phyloP scores from a whole-genome alignment of 2,113 vertebrate species.

The Notechis scutatus region DNA sequence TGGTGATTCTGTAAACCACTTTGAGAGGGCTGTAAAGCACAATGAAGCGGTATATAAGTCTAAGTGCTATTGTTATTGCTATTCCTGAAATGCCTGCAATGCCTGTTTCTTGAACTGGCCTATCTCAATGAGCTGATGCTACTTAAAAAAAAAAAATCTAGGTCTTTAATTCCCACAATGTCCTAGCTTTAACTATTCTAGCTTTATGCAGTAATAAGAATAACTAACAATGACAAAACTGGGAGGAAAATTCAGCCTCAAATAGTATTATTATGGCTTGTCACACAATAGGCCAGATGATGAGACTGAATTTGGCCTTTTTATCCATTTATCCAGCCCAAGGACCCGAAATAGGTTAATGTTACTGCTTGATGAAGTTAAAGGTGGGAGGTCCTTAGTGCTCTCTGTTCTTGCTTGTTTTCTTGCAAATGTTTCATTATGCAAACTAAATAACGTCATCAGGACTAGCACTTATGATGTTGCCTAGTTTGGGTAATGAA shows the following conservation, averaged over 20 bases:
- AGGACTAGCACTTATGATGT: no score
- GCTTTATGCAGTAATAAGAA: neutral
- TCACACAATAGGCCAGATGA: neutral
- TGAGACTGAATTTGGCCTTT: neutral
- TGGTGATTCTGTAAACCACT: neutral
- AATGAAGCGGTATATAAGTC: no score
- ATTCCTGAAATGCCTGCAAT: neutral
- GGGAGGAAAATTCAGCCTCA: neutral
- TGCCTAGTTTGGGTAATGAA: no score
- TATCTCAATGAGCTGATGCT: neutral
- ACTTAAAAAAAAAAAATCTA: neutral
- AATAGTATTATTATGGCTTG: neutral
- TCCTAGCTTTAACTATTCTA: neutral
- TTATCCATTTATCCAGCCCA: neutral
- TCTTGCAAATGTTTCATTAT: no score
- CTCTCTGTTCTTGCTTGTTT: no score
- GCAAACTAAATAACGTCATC: no score
- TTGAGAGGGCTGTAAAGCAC: no score
- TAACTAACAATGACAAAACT: neutral
- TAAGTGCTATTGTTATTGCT: no score
- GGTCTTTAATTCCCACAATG: neutral
- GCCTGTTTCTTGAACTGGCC: neutral
- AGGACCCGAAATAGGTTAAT: no score
- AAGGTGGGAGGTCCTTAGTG: no score
- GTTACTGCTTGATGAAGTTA: no score